Percentiles rank a stretch among this genome's conserved stretches.
phyloP scores from a whole-genome alignment of 2,797 vertebrate species.

The Periparus ater region DNA sequence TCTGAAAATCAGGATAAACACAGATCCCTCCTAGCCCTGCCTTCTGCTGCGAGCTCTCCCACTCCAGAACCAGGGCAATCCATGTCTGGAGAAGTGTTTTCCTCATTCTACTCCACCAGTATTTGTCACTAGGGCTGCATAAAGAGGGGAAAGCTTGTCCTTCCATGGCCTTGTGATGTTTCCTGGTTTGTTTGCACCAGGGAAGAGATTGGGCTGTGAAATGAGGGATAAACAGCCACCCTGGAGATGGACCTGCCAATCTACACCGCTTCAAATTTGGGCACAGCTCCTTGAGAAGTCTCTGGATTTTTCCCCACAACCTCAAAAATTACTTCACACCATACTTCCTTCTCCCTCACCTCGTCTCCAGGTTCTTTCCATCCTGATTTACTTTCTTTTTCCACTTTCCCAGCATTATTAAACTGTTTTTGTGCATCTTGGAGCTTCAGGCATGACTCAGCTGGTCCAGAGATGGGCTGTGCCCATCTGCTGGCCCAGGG shows the following conservation, averaged over 20 bases:
- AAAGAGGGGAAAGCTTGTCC: neutral
- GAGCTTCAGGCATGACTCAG: neutral
- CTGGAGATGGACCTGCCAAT: neutral
- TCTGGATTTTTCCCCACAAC: neutral
- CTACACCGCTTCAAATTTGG: neutral
- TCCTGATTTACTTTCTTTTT: neutral
- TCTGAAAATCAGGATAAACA: neutral
- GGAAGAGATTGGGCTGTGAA: neutral
- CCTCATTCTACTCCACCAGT: neutral
- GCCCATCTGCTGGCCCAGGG: neutral
- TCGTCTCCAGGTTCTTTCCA: neutral
- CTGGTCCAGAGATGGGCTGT: neutral
- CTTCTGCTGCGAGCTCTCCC: neutral
- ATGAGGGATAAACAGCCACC: neutral
- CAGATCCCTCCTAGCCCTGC: neutral
- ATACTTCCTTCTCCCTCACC: neutral
- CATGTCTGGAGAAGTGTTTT: neutral
- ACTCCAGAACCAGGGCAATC: neutral
- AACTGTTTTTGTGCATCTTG: neutral
- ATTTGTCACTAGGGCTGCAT: neutral
- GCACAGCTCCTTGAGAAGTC: neutral
- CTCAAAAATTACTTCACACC: neutral
- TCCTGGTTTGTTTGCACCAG: neutral
- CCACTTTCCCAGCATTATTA: neutral
- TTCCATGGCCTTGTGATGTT: neutral